Conservation (phyloP, 35 echinoderm and acorn worm species). For the Anneissia japonica region DNA sequence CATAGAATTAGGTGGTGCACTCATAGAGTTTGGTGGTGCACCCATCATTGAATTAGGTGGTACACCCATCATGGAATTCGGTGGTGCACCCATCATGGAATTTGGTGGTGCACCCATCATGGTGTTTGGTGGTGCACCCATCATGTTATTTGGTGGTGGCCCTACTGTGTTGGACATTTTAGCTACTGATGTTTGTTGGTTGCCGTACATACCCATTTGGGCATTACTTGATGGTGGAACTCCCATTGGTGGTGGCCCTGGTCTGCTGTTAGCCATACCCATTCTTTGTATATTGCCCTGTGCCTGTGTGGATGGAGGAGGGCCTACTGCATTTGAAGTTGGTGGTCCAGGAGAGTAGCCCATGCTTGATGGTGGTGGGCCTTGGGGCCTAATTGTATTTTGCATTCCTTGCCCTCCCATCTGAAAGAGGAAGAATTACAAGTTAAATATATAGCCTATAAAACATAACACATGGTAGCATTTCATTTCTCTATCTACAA, state of each 20-base stretch:
- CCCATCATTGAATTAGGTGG: slow-evolving; percentile 15
- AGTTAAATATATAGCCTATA: no score
- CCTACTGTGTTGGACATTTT: not conserved
- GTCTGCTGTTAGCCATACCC: not conserved
- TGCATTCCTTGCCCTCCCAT: not conserved
- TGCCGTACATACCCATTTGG: not conserved
- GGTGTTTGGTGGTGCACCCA: not conserved
- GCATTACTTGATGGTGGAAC: not conserved
- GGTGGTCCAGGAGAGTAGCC: not conserved
- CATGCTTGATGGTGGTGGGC: slow-evolving; percentile 31
- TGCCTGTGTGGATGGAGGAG: slow-evolving; percentile 4
- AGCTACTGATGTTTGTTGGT: not conserved
- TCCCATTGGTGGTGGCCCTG: not conserved
- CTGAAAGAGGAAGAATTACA: not conserved
- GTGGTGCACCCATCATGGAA: not conserved
- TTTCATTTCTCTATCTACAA: no score
- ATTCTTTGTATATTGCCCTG: not conserved
- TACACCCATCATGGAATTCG: slow-evolving; percentile 4
- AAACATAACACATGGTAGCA: no score
- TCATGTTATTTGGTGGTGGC: not conserved
- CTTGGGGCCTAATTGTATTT: not conserved
- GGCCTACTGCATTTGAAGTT: not conserved
- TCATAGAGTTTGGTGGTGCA: slow-evolving; percentile 16
- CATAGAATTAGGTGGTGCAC: slow-evolving; percentile 30
- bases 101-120: not conserved